Conservation (phyloP, 2,113 vertebrate genomes). For the Lota lota region DNA sequence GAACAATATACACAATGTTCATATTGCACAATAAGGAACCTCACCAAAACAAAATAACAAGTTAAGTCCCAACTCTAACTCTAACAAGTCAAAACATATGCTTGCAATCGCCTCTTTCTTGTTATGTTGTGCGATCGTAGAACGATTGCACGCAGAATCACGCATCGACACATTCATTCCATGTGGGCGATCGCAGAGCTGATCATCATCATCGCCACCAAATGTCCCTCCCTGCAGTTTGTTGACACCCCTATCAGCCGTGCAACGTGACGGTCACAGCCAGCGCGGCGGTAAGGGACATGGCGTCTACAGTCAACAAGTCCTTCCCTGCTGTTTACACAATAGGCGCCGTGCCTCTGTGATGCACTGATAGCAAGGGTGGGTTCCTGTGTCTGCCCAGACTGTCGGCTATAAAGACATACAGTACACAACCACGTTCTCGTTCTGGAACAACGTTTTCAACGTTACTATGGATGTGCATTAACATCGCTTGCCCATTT, state of each 20-base stretch:
- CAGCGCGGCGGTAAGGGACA: constrained; percentile 10
- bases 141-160: constrained; percentile 20
- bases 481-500: too few relatives aligned
- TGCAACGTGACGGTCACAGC: constrained; percentile 1
- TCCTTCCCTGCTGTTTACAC: constrained; percentile 49
- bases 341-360: constrained; percentile 29
- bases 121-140: constrained; percentile 10
- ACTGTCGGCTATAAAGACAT: not conserved
- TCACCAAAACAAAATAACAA: too few relatives aligned
- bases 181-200: not conserved
- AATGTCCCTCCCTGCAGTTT: not conserved
- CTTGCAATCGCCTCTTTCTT: not conserved
- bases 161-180: not conserved
- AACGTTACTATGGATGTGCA: too few relatives aligned
- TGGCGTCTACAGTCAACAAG: constrained; percentile 32
- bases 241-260: constrained; percentile 32
- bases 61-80: too few relatives aligned
- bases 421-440: too few relatives aligned
- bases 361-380: constrained; percentile 32
- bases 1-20: too few relatives aligned
- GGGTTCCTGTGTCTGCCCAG: not conserved
- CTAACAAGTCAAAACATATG: too few relatives aligned
- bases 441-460: too few relatives aligned
- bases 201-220: constrained; percentile 23
- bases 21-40: too few relatives aligned